A percentile compares a stretch with the other conserved stretches of the same genome.
These are phyloP conservation scores for Pyrrhosoma nymphula DNA, from an alignment of 2,888 invertebrate species.

Conservation along the genomic window DNA sequence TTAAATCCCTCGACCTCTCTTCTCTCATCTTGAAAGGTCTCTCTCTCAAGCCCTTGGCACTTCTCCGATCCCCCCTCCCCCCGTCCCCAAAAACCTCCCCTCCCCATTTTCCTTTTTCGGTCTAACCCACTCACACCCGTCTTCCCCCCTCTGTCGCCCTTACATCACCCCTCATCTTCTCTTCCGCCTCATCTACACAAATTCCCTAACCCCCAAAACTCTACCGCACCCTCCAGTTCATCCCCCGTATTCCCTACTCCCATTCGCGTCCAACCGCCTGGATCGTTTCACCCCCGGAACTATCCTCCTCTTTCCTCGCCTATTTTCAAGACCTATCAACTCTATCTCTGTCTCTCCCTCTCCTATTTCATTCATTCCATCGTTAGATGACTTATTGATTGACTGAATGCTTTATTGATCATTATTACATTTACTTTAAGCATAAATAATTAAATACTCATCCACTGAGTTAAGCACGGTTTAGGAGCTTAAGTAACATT, in stretches of 20 bases:
- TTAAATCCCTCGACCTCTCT: constrained; percentile 61
- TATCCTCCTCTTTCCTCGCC: neutral
- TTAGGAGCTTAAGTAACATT: no score
- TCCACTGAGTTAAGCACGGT: no score
- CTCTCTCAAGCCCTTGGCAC: neutral
- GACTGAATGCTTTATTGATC: no score
- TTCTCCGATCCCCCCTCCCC: neutral
- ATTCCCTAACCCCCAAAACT: neutral
- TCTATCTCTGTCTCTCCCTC: neutral
- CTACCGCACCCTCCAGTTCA: neutral
- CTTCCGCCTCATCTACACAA: neutral
- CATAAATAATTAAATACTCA: no score
- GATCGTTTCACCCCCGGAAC: neutral
- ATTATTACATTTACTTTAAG: no score
- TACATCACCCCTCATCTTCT: neutral
- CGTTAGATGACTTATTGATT: no score
- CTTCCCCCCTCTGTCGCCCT: neutral
- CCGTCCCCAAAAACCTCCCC: neutral
- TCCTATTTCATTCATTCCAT: no score
- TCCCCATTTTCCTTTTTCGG: no score
- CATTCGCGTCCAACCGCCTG: neutral
- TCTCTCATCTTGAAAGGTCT: constrained; percentile 42
- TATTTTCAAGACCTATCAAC: neutral
- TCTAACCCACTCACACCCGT: neutral
- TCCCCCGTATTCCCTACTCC: neutral